These are phyloP conservation scores for Cnemophilus loriae DNA, from an alignment of 2,113 vertebrate species.

Conservation along the genomic window DNA sequence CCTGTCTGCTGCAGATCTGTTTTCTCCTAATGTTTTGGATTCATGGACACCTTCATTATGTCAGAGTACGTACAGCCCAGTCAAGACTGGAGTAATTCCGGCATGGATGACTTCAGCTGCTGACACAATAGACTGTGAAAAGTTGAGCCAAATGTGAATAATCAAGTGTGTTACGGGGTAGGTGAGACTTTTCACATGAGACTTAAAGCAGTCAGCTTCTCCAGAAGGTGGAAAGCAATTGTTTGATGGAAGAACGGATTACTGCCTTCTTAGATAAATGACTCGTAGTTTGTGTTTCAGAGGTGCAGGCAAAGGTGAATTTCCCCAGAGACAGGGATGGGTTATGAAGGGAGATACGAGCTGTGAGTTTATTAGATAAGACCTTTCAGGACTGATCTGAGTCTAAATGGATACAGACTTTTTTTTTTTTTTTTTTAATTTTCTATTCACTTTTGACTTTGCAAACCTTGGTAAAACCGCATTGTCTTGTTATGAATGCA, in stretches of 20 bases:
- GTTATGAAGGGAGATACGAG: background rate
- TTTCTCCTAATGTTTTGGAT: background rate
- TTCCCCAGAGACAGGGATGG: background rate
- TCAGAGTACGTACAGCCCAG: background rate
- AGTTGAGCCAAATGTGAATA: background rate
- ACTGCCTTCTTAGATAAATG: background rate
- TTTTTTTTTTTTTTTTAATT: background rate
- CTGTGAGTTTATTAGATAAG: background rate
- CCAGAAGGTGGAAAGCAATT: background rate
- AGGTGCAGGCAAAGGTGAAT: background rate
- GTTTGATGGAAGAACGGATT: background rate
- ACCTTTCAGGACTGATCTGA: background rate
- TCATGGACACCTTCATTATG: background rate
- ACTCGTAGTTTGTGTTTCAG: background rate
- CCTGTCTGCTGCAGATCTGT: background rate
- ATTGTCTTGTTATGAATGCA: background rate
- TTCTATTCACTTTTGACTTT: background rate
- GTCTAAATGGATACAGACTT: background rate
- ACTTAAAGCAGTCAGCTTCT: background rate
- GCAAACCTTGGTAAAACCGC: background rate
- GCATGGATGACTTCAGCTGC: background rate
- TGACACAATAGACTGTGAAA: background rate
- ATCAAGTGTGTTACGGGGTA: fast-evolving
- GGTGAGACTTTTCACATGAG: background rate
- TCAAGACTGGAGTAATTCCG: background rate